Percentiles rank a stretch among this genome's conserved stretches.
Evolutionary conservation across 92 coral and sea anemone genomes (phyloP).

Genomic region (Blastomussa wellsi): DNA sequence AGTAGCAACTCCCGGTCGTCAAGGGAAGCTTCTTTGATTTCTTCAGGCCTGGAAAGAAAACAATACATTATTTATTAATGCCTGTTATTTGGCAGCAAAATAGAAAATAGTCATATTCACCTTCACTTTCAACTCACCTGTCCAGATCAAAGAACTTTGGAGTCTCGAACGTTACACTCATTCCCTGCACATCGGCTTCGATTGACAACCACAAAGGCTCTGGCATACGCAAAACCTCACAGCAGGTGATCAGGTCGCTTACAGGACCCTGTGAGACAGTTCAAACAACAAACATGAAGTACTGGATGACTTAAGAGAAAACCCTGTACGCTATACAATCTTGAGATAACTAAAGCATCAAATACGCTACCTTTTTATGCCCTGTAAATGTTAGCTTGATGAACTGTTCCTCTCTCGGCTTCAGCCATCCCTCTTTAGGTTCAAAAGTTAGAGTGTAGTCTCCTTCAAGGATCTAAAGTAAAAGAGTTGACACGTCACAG

Average conservation of each 20-base stretch:
- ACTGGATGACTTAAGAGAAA: not conserved
- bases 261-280: constrained; percentile 68
- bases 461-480: constrained; percentile 23
- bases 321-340: not conserved
- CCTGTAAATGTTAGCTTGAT: constrained; percentile 81
- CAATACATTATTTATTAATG: not conserved
- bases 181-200: constrained; percentile 80
- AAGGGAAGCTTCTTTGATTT: constrained; percentile 44
- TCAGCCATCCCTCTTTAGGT: constrained; percentile 72
- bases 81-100: not conserved
- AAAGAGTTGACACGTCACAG: not conserved
- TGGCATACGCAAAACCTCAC: constrained; percentile 81
- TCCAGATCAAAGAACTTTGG: constrained; percentile 76
- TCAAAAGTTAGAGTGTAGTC: constrained; percentile 77
- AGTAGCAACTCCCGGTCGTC: constrained; percentile 59
- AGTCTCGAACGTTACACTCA: constrained; percentile 82
- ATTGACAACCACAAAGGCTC: constrained; percentile 81
- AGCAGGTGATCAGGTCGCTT: constrained; percentile 67
- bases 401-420: constrained; percentile 78
- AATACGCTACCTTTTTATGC: constrained; percentile 63
- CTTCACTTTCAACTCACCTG: constrained; percentile 42
- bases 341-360: not conserved
- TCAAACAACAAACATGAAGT: not conserved
- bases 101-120: not conserved
- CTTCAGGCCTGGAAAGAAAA: constrained; percentile 66